Evolutionary conservation across 2,888 invertebrate genomes (phyloP).

Genomic region (Calephelis perditalis): DNA sequence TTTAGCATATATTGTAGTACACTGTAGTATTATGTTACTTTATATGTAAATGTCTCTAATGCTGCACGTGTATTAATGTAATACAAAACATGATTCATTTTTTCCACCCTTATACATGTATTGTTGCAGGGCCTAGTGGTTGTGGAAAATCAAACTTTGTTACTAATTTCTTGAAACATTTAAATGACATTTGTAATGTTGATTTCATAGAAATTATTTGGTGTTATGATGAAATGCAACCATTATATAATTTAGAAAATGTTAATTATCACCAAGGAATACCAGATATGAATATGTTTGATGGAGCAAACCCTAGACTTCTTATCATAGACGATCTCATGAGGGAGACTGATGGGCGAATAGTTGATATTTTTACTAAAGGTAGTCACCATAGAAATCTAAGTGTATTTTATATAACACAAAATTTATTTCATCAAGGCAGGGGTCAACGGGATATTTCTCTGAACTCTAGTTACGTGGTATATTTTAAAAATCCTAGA

Average conservation of each 20-base stretch:
- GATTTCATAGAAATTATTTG: no score
- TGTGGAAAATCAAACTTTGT: no score
- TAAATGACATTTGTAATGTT: no score
- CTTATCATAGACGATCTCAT: conserved; percentile 36
- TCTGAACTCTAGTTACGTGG: background rate
- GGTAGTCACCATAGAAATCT: conserved; percentile 14
- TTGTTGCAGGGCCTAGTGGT: no score
- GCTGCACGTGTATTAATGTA: no score
- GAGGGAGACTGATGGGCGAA: conserved; percentile 35
- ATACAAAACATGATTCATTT: no score
- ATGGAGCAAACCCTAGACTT: conserved; percentile 29
- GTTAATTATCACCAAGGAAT: conserved; percentile 34
- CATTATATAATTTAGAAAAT: conserved; percentile 29
- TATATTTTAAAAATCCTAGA: conserved; percentile 6
- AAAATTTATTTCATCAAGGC: conserved; percentile 26
- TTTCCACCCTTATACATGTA: no score
- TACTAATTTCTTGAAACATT: no score
- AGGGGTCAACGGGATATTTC: background rate
- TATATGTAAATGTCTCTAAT: no score
- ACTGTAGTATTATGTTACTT: no score
- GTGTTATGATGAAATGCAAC: conserved; percentile 15
- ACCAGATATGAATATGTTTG: conserved; percentile 35
- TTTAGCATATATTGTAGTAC: no score
- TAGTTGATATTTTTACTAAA: conserved; percentile 24
- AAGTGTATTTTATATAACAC: conserved; percentile 14